Evolutionary conservation across 2,113 vertebrate species (phyloP).

Genomic region (Amia ocellicauda): DNA sequence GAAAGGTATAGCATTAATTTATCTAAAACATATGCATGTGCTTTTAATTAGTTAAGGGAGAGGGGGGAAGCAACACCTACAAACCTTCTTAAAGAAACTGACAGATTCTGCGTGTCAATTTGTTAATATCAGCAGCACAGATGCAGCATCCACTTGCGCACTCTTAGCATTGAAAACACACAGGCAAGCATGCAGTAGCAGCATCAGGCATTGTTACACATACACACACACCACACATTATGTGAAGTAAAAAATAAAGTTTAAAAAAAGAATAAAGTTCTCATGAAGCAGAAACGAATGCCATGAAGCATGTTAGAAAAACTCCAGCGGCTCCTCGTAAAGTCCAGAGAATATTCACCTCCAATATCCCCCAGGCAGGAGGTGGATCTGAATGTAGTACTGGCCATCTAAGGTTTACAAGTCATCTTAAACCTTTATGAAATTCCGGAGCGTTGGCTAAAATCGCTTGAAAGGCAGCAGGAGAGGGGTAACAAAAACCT

Average conservation of each 20-base stretch:
- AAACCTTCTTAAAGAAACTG: background rate
- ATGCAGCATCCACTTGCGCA: background rate
- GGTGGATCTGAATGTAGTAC: too few relatives aligned
- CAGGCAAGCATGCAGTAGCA: slow-evolving; percentile 12
- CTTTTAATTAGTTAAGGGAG: background rate
- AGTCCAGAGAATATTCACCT: background rate
- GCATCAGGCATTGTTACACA: slow-evolving; percentile 6
- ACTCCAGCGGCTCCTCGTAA: background rate
- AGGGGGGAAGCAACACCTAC: background rate
- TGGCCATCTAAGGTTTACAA: too few relatives aligned
- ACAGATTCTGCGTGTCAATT: background rate
- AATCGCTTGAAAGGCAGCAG: too few relatives aligned
- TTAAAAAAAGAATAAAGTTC: slow-evolving; percentile 18
- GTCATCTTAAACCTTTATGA: too few relatives aligned
- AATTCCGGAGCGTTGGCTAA: too few relatives aligned
- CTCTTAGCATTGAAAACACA: background rate
- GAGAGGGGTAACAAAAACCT: too few relatives aligned
- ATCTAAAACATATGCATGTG: background rate
- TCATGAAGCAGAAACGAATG: slow-evolving; percentile 17
- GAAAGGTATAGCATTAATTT: too few relatives aligned
- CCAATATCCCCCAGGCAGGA: background rate
- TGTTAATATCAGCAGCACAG: background rate
- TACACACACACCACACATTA: slow-evolving; percentile 18
- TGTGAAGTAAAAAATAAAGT: too few relatives aligned
- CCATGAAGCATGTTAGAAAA: slow-evolving; percentile 13